A percentile compares a stretch with the other conserved stretches of the same genome.
Evolutionary conservation across 2,113 vertebrate genomes (phyloP).

Genomic region (Phainopepla nitens): DNA sequence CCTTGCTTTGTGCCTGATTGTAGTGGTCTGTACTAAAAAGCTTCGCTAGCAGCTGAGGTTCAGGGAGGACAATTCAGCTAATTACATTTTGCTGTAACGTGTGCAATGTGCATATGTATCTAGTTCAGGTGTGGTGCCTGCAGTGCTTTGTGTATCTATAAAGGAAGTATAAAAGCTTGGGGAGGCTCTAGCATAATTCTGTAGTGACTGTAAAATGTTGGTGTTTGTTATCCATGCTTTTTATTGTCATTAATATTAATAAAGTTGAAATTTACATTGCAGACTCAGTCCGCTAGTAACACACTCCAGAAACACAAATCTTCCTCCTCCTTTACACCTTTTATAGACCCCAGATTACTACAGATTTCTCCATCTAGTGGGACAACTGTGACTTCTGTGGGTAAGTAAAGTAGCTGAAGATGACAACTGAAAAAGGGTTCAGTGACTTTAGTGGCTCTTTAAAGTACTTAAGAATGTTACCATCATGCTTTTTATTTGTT

Average conservation of each 20-base stretch:
- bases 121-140: slow-evolving; percentile 1
- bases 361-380: slow-evolving; percentile 97
- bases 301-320: slow-evolving; percentile 99
- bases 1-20: not conserved
- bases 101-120: not conserved
- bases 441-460: slow-evolving; percentile 10
- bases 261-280: slow-evolving; percentile 78
- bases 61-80: not conserved
- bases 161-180: not conserved
- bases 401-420: slow-evolving; percentile 76
- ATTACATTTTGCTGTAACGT: not conserved
- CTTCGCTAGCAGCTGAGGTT: not conserved
- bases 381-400: slow-evolving; percentile 92
- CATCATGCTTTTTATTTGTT: slow-evolving; percentile 21
- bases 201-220: slow-evolving; percentile 47
- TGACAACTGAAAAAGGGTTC: not conserved
- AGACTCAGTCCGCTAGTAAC: slow-evolving; percentile 97
- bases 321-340: slow-evolving; percentile 98
- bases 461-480: not conserved
- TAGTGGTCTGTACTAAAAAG: not conserved
- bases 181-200: not conserved
- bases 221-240: slow-evolving; percentile 52
- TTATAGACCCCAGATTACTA: slow-evolving; percentile 97
- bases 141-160: not conserved
- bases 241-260: slow-evolving; percentile 74